Evolutionary conservation across 1,140 invertebrate species (phyloP).

Genomic region (Tetranychus urticae): DNA sequence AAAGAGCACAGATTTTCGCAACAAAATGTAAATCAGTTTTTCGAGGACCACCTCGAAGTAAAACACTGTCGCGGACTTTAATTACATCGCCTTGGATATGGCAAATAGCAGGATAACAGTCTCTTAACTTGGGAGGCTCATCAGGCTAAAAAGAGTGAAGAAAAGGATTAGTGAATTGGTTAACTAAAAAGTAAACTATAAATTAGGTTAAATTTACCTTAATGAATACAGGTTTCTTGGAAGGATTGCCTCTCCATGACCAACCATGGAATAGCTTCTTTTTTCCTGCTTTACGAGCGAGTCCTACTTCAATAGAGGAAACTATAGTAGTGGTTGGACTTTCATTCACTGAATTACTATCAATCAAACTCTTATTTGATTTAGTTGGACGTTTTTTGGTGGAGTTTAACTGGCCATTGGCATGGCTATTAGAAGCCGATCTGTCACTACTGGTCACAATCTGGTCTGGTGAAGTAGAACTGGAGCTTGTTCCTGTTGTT

Average conservation of each 20-base stretch:
- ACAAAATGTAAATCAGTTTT: conserved; percentile 75
- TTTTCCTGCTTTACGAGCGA: background rate
- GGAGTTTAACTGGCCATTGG: background rate
- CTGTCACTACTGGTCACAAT: too few species aligned
- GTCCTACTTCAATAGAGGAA: background rate
- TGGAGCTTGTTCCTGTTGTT: too few species aligned
- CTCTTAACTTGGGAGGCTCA: conserved; percentile 33
- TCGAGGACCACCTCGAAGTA: conserved; percentile 47
- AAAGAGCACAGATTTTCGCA: conserved; percentile 71
- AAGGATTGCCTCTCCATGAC: conserved; percentile 63
- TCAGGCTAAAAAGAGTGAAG: conserved; percentile 40
- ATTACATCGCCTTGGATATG: conserved; percentile 64
- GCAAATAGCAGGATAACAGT: conserved; percentile 65
- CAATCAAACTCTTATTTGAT: background rate
- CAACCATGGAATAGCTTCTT: conserved; percentile 58
- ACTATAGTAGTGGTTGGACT: background rate
- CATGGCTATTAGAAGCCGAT: background rate
- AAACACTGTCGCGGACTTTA: conserved; percentile 58
- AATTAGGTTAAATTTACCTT: conserved; percentile 37
- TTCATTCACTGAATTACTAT: background rate
- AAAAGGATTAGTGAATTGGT: background rate
- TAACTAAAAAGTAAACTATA: background rate
- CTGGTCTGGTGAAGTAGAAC: too few species aligned
- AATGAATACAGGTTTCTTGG: conserved; percentile 55
- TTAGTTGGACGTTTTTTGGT: background rate